A percentile compares a stretch with the other conserved stretches of the same genome.
Evolutionary conservation across 2,113 vertebrate species (phyloP).

Genomic region (Saguinus midas): DNA sequence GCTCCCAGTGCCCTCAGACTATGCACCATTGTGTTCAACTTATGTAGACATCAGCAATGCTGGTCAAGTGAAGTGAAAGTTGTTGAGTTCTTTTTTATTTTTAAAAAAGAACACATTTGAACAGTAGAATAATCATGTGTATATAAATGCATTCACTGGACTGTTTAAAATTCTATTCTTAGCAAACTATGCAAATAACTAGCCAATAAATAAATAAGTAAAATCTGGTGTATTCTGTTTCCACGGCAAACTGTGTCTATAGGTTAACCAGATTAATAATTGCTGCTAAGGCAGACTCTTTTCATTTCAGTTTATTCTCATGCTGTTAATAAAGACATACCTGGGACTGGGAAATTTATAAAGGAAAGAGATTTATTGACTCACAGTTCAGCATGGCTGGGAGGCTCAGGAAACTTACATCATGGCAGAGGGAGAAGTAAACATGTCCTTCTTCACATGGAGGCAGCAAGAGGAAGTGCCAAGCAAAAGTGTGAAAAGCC

Average conservation of each 20-base stretch:
- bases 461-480: too few species aligned
- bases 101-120: constrained; percentile 16
- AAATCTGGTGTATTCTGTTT: background rate
- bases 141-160: background rate
- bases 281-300: background rate
- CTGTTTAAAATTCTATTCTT: background rate
- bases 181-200: background rate
- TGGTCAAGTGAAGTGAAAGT: background rate
- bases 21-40: background rate
- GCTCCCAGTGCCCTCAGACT: background rate
- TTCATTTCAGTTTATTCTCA: too few species aligned
- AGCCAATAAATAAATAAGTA: background rate
- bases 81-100: background rate
- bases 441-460: too few species aligned
- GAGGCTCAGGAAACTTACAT: too few species aligned
- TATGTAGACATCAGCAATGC: background rate
- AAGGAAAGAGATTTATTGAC: too few species aligned
- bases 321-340: too few species aligned
- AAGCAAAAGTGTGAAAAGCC: too few species aligned
- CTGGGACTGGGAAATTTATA: too few species aligned
- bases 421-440: too few species aligned
- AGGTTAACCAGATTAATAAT: background rate
- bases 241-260: background rate
- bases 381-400: too few species aligned
- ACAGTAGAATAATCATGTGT: background rate